Evolutionary conservation across 2,888 invertebrate species (phyloP), one percentile per base, ranked within the genome.

Genomic region (Beris morrisii): DNA sequence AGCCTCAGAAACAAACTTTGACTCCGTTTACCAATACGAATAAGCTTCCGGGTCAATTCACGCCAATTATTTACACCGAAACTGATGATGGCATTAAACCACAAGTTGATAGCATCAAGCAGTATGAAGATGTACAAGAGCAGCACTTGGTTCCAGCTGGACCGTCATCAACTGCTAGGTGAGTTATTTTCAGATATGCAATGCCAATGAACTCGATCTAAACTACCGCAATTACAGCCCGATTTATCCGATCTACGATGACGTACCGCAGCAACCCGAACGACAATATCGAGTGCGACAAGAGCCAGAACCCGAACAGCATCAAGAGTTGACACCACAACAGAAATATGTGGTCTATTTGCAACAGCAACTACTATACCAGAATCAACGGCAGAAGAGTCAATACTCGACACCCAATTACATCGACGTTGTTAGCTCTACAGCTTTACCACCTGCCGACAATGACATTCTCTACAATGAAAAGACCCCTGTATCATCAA

Each of bases 21-120:
- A 84, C 83, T 54, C 84, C 84, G 70, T 85, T 85, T 77, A 77
- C 81, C 71, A 81, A 83, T 69, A 80, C 80, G 70, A 85, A 85
- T 74, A 83, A 83, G 65, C 72, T 84, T 69, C 84, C 84, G 15
- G 84, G 85, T 64, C 80, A 83, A 69, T 85, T 85, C 75, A 75
- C 81, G 69, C 85, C 84, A 53, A 84, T 84, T 73, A 76, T 80
- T 75, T 79, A 79, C 75, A 74, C 76, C 56, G 72, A 69, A 46
- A 66, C 70, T 54, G 65, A 63, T 7, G 69, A 70, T 46, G 70
- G 61, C 53, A 43, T 66, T 38, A 65, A 67, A 38, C 22, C 52
- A 67, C 55, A 61, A 61, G 63, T 9, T 13, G 15, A 7, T 13
- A 31, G 13, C 9, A 5, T 44, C 15, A 44, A 58, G 57, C 69